Percentiles rank a stretch among this genome's conserved stretches.
phyloP scores from a whole-genome alignment of 2,888 invertebrate genomes.

The Smittia sp. region DNA sequence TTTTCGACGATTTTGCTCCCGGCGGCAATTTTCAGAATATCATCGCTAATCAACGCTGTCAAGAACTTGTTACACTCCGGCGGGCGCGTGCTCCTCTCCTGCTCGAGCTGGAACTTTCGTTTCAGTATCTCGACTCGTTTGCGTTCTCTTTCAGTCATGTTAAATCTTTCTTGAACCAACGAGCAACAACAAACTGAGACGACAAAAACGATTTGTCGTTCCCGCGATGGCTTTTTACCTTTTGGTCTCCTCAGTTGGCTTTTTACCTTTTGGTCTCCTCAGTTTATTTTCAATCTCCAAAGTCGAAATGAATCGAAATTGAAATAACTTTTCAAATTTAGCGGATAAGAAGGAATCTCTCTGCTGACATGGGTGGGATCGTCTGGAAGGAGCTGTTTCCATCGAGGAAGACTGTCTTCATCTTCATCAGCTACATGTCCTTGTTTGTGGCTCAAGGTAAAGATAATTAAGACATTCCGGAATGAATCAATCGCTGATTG shows the following conservation, averaged over 20 bases:
- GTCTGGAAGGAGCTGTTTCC: conserved; percentile 75
- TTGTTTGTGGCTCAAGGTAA: conserved; percentile 91
- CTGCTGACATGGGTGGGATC: conserved; percentile 45
- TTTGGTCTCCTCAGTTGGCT: too few species aligned
- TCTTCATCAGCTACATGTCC: conserved; percentile 81
- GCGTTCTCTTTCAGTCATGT: conserved; percentile 12
- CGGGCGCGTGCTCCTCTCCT: conserved; percentile 8
- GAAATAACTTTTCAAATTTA: neutral
- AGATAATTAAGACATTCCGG: neutral
- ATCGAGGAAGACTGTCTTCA: conserved; percentile 71
- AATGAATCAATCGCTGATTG: conserved; percentile 26
- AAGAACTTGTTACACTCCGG: conserved; percentile 26
- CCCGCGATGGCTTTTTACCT: too few species aligned
- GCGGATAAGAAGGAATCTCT: neutral
- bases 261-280: too few species aligned
- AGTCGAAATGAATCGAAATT: neutral
- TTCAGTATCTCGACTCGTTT: conserved; percentile 19
- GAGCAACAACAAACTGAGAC: too few species aligned
- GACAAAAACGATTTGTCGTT: too few species aligned
- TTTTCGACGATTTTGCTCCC: conserved; percentile 46
- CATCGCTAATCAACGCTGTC: neutral
- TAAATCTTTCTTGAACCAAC: neutral
- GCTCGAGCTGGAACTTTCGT: conserved; percentile 30
- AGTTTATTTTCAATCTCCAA: too few species aligned
- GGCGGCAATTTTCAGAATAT: neutral